These are phyloP conservation scores for Drosophila recens DNA, from an alignment of 2,888 invertebrate species.

Conservation along the genomic window DNA sequence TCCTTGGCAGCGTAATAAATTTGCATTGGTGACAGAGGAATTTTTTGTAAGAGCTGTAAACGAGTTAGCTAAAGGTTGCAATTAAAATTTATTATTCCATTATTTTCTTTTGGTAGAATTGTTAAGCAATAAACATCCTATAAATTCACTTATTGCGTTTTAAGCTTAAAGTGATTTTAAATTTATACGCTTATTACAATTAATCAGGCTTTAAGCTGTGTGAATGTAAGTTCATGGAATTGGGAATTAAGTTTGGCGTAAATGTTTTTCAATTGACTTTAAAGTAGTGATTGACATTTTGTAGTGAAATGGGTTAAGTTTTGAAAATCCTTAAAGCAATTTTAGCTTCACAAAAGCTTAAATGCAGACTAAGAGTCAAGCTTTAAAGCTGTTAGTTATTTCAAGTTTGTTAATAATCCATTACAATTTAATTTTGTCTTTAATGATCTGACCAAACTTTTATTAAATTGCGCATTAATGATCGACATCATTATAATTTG, in stretches of 20 bases:
- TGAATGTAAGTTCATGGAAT: neutral
- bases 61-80: slow-evolving; percentile 44
- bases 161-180: neutral
- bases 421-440: neutral
- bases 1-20: slow-evolving; percentile 54
- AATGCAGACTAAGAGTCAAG: neutral
- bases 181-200: slow-evolving; percentile 1
- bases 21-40: slow-evolving; percentile 21
- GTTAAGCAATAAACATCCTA: slow-evolving; percentile 29
- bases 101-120: slow-evolving; percentile 20
- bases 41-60: slow-evolving; percentile 33
- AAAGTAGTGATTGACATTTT: too few relatives aligned
- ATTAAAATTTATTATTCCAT: slow-evolving; percentile 52
- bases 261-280: too few relatives aligned
- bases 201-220: neutral
- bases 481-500: slow-evolving; percentile 34
- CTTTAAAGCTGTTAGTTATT: neutral
- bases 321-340: too few relatives aligned
- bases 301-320: too few relatives aligned
- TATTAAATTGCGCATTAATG: slow-evolving; percentile 25
- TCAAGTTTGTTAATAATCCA: neutral
- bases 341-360: too few relatives aligned
- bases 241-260: neutral
- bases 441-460: slow-evolving; percentile 14
- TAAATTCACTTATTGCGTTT: slow-evolving; percentile 6